Evolutionary conservation across 2,888 invertebrate species (phyloP).

Genomic region (Dolichopus griseipennis): DNA sequence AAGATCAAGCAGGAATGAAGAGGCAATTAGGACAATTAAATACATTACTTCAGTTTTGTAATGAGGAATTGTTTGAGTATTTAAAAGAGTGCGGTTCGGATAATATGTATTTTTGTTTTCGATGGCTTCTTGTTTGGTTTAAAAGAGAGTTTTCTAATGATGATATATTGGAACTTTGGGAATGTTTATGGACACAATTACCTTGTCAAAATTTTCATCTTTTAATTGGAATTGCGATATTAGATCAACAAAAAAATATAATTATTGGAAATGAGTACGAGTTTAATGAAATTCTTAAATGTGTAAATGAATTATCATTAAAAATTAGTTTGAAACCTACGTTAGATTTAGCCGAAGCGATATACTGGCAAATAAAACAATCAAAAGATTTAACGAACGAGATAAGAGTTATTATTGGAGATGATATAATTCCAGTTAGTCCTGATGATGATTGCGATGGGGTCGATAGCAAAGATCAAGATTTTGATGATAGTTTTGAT

Average conservation of each 20-base stretch:
- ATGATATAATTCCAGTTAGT: constrained; percentile 39
- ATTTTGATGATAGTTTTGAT: constrained; percentile 40
- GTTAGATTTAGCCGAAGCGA: constrained; percentile 81
- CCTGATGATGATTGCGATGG: constrained; percentile 19
- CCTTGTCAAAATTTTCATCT: constrained; percentile 94
- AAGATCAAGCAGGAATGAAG: constrained; percentile 96
- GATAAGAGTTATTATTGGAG: constrained; percentile 62
- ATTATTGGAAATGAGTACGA: constrained; percentile 90
- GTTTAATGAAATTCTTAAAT: constrained; percentile 92
- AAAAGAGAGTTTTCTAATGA: constrained; percentile 85
- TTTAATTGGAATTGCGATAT: constrained; percentile 83
- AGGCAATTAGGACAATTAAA: constrained; percentile 79
- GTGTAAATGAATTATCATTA: constrained; percentile 89
- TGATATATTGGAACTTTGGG: constrained; percentile 89
- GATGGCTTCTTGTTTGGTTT: constrained; percentile 93
- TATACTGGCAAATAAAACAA: constrained; percentile 76
- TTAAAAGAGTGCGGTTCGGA: constrained; percentile 57
- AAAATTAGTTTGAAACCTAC: constrained; percentile 74
- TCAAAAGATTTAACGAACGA: constrained; percentile 62
- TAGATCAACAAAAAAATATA: constrained; percentile 77
- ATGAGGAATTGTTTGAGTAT: constrained; percentile 78
- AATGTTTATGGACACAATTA: constrained; percentile 89
- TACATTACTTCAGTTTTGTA: constrained; percentile 68
- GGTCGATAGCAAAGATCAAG: constrained; percentile 24
- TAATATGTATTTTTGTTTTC: constrained; percentile 98